Evolutionary conservation across 2,797 vertebrate species (phyloP), one percentile per base, ranked within the genome.

Genomic region (Acomys russatus): DNA sequence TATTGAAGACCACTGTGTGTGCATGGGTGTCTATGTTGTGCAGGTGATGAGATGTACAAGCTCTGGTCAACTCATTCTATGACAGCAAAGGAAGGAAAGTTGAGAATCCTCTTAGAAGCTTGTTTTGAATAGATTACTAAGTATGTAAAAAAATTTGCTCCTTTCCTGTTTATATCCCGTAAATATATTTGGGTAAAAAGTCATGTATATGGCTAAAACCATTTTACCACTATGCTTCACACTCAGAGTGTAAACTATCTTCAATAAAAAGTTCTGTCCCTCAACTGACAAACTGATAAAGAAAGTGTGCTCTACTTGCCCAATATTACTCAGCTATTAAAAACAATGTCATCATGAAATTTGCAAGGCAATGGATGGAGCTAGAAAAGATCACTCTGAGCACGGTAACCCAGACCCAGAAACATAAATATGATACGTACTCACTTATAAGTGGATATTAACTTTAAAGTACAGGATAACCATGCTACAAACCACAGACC

Each of bases 111-210:
- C 15, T 20, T 35, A 1, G 0, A 10, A 51, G 0, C 6, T 14
- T 93, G 22, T 49, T 94, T 76, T 35, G 14, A 73, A 89, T n/a
- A 91, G n/a, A 64, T 64, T 61, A 76, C 15, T 71, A 63, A 68
- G 56, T 66, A 20, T 4, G 3, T 64, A 78, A 56, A 61, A 12
- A 87, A 78, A 59, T 14, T 14, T 20, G 4, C 12, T 20, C 1
- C 17, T 22, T 74, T 87, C 9, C 7, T 6, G 64, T 85, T 91
- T 35, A n/a, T 95, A 1, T 7, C 49, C 54, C 22, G 9, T 56
- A 51, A 87, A 56, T 25, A 6, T 64, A 28, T 90, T 88, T 80
- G 64, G 20, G 63, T 64, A 17, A 86, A 88, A 85, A 68, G 0
- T 49, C 8, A 96, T 74, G 63, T 28, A 63, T n/a, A 70, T 56